These are phyloP conservation scores for Sarcoramphus papa DNA, from an alignment of 2,797 vertebrate genomes.

Conservation along the genomic window DNA sequence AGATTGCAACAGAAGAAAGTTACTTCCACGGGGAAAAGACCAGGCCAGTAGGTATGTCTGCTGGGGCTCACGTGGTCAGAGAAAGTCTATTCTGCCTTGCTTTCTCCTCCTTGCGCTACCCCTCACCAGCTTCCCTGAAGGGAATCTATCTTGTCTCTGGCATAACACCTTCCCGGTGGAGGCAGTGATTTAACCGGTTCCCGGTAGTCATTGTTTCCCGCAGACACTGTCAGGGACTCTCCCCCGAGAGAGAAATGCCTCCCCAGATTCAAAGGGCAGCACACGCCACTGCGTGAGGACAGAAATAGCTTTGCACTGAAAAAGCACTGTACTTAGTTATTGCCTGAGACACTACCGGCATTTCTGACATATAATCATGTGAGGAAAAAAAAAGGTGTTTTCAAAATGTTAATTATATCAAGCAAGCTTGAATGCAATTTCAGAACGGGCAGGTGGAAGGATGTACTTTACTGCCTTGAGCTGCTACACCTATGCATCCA, in stretches of 20 bases:
- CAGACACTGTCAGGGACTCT: not conserved
- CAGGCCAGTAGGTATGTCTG: not conserved
- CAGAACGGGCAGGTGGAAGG: not conserved
- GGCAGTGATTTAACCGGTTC: not conserved
- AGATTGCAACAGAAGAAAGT: not conserved
- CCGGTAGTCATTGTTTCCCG: rapidly evolving
- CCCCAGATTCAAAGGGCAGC: not conserved
- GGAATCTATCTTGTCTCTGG: not conserved
- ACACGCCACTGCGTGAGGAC: not conserved
- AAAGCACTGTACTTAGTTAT: not conserved
- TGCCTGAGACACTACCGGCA: rapidly evolving
- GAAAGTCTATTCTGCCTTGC: not conserved
- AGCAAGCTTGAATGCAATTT: not conserved
- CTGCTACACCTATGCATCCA: not conserved
- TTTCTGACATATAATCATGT: not conserved
- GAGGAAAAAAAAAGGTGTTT: not conserved
- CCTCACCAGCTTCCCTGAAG: not conserved
- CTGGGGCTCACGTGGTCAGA: not conserved
- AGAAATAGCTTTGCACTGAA: not conserved
- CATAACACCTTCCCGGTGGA: not conserved
- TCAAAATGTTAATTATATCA: not conserved
- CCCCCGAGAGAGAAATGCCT: rapidly evolving
- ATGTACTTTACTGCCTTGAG: not conserved
- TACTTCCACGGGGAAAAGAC: not conserved
- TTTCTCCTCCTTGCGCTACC: not conserved